Base-by-base conservation (phyloP, 2,888 invertebrate species). In the Synanthedon andrenaeformis region DNA sequence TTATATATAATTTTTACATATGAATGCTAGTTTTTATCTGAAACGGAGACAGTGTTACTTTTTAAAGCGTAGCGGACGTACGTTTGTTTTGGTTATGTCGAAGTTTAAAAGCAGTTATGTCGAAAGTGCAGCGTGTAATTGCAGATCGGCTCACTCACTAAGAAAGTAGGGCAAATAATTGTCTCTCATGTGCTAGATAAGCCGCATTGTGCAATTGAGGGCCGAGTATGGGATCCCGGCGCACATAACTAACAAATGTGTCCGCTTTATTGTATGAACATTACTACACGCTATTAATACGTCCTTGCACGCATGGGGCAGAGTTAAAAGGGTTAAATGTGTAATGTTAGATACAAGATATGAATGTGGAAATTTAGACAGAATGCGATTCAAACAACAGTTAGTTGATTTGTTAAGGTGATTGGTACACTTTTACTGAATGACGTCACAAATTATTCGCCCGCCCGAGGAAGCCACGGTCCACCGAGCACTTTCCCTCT, bases 401-500 rank as follows among this genome's bases (percentile, higher is more conserved):
- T 28, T 28, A 53, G 66, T 67, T 72, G 69, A 67, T 61, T 63
- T 66, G 61, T 35, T 35, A 62, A 61, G 59, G 57, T 53, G 56
- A 60, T 63, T 59, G 58, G 68, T 69, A 77, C 35, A 35, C 76
- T 77, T 79, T 80, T 78, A 76, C 74, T 71, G 60, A 62, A 10
- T 35, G 35, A 57, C 58, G 57, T 35, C 19, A 49, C 49, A 49
- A 48, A 45, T 50, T 41, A 50, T 53, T 51, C 49, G 53, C 65
- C 60, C 63, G 58, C 62, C 63, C 62, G 64, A 74, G 82, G 81
- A 79, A 66, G 67, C 62, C 62, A 72, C 76, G 79, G 63, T 78
- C 74, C 67, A 74, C 62, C 67, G 77, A 70, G 65, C 74, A 82
- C 85, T 86, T 87, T 87, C 86, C 80, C 82, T 83, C 75, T 81